These are phyloP conservation scores for Eupsilia transversa DNA, from an alignment of 2,888 invertebrate genomes.

Conservation along the genomic window DNA sequence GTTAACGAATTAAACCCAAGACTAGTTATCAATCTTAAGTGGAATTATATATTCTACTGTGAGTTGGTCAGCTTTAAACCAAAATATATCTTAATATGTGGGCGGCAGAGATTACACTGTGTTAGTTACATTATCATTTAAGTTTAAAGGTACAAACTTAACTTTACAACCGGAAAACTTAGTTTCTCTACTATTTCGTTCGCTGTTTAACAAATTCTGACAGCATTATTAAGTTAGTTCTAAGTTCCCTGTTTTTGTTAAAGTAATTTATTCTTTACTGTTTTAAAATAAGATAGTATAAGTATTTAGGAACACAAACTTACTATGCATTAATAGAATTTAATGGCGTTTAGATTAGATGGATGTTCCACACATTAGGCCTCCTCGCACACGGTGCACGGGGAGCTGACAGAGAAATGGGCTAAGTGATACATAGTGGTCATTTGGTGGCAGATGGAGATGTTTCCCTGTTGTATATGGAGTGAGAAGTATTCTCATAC, in stretches of 20 bases:
- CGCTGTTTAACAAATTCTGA: background rate
- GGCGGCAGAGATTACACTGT: slow-evolving; percentile 37
- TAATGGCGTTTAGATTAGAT: slow-evolving; percentile 63
- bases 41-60: slow-evolving; percentile 31
- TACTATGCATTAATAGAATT: slow-evolving; percentile 63
- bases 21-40: slow-evolving; percentile 52
- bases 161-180: background rate
- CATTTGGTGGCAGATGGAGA: slow-evolving; percentile 25
- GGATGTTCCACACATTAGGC: slow-evolving; percentile 37
- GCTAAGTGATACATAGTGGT: slow-evolving; percentile 28
- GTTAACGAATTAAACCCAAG: slow-evolving; percentile 57
- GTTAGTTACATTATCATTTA: slow-evolving; percentile 17
- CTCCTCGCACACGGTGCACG: slow-evolving; percentile 13
- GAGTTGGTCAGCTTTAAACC: background rate
- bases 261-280: slow-evolving; percentile 58
- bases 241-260: slow-evolving; percentile 27
- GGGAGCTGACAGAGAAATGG: slow-evolving; percentile 21
- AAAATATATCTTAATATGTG: slow-evolving; percentile 46
- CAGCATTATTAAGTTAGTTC: slow-evolving; percentile 39
- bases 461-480: slow-evolving; percentile 14
- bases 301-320: slow-evolving; percentile 51
- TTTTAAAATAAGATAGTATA: slow-evolving; percentile 56
- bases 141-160: slow-evolving; percentile 32
- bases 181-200: background rate
- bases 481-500: slow-evolving; percentile 23